phyloP scores from a whole-genome alignment of 1,140 invertebrate genomes.

The Antheraea pernyi region DNA sequence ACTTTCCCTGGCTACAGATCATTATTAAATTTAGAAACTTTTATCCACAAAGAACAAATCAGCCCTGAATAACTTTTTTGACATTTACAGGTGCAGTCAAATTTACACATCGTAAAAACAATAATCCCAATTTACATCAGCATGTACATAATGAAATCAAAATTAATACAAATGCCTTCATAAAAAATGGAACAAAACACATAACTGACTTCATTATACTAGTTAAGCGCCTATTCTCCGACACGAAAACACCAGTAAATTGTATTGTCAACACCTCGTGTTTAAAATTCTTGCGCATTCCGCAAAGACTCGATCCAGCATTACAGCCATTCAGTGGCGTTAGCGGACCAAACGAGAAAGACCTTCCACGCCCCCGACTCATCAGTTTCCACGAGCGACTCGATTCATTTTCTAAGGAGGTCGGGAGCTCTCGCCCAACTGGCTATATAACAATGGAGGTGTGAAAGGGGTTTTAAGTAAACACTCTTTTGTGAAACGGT shows the following conservation, averaged over 20 bases:
- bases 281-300: constrained; percentile 41
- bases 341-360: constrained; percentile 21
- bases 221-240: background rate
- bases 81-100: too few relatives aligned
- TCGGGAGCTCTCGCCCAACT: constrained; percentile 21
- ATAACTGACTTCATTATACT: background rate
- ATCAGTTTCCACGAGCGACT: constrained; percentile 1
- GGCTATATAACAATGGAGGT: constrained; percentile 43
- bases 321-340: constrained; percentile 34
- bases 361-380: constrained; percentile 13
- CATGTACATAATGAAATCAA: too few relatives aligned
- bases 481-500: constrained; percentile 47
- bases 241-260: background rate
- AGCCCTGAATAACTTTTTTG: too few relatives aligned
- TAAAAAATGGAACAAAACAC: too few relatives aligned
- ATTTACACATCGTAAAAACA: too few relatives aligned
- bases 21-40: too few relatives aligned
- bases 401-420: constrained; percentile 16
- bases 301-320: constrained; percentile 36
- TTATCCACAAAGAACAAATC: too few relatives aligned
- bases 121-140: too few relatives aligned
- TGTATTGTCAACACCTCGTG: constrained; percentile 30
- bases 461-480: constrained; percentile 55
- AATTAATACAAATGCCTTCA: too few relatives aligned
- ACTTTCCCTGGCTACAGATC: too few relatives aligned